phyloP scores from a whole-genome alignment of 1,140 invertebrate species.

The Zophobas atratus region DNA sequence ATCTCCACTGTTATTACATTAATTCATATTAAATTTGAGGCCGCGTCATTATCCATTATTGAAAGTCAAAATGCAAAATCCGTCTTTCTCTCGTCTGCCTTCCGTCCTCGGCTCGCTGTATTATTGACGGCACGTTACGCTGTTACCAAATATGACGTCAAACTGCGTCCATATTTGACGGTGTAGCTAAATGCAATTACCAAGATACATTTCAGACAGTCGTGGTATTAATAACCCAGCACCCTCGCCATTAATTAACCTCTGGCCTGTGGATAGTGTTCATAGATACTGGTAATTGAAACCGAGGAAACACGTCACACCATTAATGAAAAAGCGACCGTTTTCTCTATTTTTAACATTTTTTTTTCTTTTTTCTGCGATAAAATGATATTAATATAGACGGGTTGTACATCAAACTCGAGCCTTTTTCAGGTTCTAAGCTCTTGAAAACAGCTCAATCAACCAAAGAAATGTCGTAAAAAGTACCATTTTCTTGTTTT shows the following conservation, averaged over 20 bases:
- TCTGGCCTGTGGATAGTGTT: slow-evolving; percentile 2
- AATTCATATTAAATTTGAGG: slow-evolving; percentile 25
- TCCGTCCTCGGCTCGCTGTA: background rate
- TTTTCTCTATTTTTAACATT: background rate
- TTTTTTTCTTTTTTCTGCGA: background rate
- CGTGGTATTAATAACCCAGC: slow-evolving; percentile 17
- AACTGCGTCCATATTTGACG: slow-evolving; percentile 12
- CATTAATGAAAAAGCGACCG: background rate
- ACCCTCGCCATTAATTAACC: background rate
- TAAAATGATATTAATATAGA: too few species aligned
- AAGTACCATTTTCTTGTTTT: too few species aligned
- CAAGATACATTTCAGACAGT: background rate
- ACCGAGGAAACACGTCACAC: too few species aligned
- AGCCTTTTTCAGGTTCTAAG: too few species aligned
- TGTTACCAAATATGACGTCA: slow-evolving; percentile 41
- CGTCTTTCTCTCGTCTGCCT: slow-evolving; percentile 1
- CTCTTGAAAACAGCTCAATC: too few species aligned
- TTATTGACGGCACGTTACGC: slow-evolving; percentile 27
- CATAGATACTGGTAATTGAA: too few species aligned
- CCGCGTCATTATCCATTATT: slow-evolving; percentile 28
- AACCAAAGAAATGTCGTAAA: too few species aligned
- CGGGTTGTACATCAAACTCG: too few species aligned
- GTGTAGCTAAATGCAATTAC: slow-evolving; percentile 29
- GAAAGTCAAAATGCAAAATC: slow-evolving; percentile 27
- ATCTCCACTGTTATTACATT: slow-evolving; percentile 12